These are phyloP conservation scores for Oxygymnocypris stewartii DNA, from an alignment of 2,113 vertebrate genomes.

Conservation along the genomic window DNA sequence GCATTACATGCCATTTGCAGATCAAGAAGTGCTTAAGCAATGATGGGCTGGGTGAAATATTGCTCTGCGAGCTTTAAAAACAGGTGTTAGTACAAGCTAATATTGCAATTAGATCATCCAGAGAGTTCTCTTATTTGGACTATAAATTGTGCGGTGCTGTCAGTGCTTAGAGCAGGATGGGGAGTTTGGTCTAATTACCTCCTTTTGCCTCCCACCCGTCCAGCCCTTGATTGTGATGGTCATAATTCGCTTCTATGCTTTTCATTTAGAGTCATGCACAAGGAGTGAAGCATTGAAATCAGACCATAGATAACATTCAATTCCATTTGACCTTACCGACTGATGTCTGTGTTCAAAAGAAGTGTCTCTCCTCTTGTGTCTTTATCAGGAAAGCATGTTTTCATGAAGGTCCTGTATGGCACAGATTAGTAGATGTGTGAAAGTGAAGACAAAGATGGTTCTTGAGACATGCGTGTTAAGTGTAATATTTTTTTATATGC, in stretches of 20 bases:
- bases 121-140: conserved; percentile 64
- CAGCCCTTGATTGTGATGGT: not conserved
- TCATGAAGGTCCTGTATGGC: not conserved
- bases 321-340: not conserved
- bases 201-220: conserved; percentile 36
- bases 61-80: conserved; percentile 53
- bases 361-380: not conserved
- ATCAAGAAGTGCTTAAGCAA: conserved; percentile 64
- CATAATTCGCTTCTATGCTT: conserved; percentile 31
- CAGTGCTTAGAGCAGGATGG: conserved; percentile 56
- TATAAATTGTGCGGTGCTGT: conserved; percentile 71
- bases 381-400: conserved; percentile 3
- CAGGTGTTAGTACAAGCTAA: conserved; percentile 77
- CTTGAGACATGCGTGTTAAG: not conserved
- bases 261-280: not conserved
- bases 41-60: conserved; percentile 62
- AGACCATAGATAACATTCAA: not conserved
- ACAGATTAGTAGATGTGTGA: conserved; percentile 1
- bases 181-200: conserved; percentile 68
- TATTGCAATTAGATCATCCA: conserved; percentile 76
- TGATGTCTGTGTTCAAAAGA: not conserved
- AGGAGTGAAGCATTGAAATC: not conserved
- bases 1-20: conserved; percentile 64
- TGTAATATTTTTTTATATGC: not conserved
- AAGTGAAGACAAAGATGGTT: not conserved